These are phyloP conservation scores for Larimichthys polyactis DNA, from an alignment of 2,113 vertebrate genomes.

Conservation along the genomic window DNA sequence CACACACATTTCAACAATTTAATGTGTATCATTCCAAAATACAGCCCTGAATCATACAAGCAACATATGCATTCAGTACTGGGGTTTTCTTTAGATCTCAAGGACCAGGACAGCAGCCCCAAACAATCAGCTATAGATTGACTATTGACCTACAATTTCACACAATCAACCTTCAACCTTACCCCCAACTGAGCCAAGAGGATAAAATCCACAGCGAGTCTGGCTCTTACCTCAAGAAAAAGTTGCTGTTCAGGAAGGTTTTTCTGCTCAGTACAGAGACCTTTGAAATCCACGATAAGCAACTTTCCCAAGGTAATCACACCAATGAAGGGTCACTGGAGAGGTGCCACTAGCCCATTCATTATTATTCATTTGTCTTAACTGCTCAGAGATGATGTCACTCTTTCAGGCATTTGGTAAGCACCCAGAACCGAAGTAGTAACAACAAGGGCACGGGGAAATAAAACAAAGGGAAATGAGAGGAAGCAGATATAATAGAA, in stretches of 20 bases:
- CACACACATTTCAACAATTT: no score
- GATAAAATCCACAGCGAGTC: constrained; percentile 12
- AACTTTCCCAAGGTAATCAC: constrained; percentile 17
- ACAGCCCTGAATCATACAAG: not conserved
- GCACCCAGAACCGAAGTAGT: not conserved
- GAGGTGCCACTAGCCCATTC: not conserved
- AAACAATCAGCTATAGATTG: constrained; percentile 42
- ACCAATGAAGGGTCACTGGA: constrained; percentile 13
- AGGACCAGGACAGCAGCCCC: constrained; percentile 13
- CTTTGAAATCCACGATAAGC: constrained; percentile 43
- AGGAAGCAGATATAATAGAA: constrained; percentile 33
- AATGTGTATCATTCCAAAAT: not conserved
- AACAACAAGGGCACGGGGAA: constrained; percentile 21
- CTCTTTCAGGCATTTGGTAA: constrained; percentile 6
- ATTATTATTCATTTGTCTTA: constrained; percentile 28
- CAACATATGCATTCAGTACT: not conserved
- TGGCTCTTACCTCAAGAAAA: constrained; percentile 8
- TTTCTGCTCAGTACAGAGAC: constrained; percentile 18
- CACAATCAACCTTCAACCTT: constrained; percentile 54
- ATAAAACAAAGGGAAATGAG: constrained; percentile 31
- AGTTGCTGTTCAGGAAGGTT: constrained; percentile 27
- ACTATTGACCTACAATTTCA: constrained; percentile 53
- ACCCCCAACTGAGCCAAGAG: constrained; percentile 24
- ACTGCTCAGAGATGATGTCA: constrained; percentile 12
- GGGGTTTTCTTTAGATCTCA: not conserved